Evolutionary conservation across 2,888 invertebrate genomes (phyloP), one percentile per base, ranked within the genome.

Genomic region (Desoria tigrina): DNA sequence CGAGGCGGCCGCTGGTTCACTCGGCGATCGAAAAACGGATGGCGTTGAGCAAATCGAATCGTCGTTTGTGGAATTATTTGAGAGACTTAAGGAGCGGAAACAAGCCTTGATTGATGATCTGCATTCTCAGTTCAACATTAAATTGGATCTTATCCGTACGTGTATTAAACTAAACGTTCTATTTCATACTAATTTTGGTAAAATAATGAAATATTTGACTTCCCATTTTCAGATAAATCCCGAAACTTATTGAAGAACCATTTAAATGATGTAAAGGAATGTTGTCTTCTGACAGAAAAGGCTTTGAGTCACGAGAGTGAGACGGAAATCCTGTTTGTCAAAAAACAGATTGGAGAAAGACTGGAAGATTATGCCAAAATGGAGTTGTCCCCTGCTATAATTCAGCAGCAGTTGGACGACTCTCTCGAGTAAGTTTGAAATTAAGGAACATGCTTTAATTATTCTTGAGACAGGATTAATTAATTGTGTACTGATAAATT

Each of bases 221-320:
- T n/a, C n/a, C 9, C 39, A 11, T 55, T 55, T 82, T 72, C 77
- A 78, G 71, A 79, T 78, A 61, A 76, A 78, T 58, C 77, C 80
- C 72, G 79, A 79, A 69, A 61, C 37, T 50, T 69, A 28, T 45
- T 76, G 21, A 60, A 71, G 63, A 78, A 77, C n/a, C 79, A 79
- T 65, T 77, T 82, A 28, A 75, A 78, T 32, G 80, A 79, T 69
- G 79, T 82, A 54, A 79, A 78, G 66, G 80, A 79, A 60, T 81
- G 81, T 68, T 82, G 81, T 74, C 80, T 80, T 50, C 79, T 82
- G 65, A 82, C 82, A 3, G 81, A 82, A 68, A 81, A 81, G 51
- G 81, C 82, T 0, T 75, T 83, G n/a, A 78, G 78, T 45, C 79
- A 80, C 68, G 81, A 81, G 42, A 80, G 78, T 67, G 82, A 81